These are phyloP conservation scores for Catostomus latipinnis DNA, from an alignment of 2,797 vertebrate genomes.

Conservation along the genomic window DNA sequence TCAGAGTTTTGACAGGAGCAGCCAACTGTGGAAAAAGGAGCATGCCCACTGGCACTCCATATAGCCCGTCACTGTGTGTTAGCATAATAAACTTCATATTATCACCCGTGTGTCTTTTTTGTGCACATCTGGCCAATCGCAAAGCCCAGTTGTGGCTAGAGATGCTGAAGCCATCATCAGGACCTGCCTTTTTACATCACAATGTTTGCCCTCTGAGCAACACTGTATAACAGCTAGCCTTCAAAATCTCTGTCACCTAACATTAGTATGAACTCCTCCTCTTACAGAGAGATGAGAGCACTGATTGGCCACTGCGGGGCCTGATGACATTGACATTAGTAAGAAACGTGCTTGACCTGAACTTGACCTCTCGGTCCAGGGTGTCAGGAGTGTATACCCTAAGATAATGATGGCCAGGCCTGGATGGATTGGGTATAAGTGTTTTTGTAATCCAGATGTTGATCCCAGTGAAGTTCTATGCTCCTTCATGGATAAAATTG, in stretches of 20 bases:
- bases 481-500: background rate
- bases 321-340: slow-evolving; percentile 65
- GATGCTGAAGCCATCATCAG: slow-evolving; percentile 63
- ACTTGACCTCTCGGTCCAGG: slow-evolving; percentile 59
- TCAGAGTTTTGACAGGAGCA: slow-evolving; percentile 77
- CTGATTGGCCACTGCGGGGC: slow-evolving; percentile 50
- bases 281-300: slow-evolving; percentile 35
- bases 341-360: slow-evolving; percentile 57
- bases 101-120: slow-evolving; percentile 72
- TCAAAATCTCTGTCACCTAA: slow-evolving; percentile 65
- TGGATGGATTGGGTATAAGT: no score
- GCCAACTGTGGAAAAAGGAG: slow-evolving; percentile 74
- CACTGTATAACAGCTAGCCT: slow-evolving; percentile 68
- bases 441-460: no score
- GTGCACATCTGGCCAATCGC: slow-evolving; percentile 69
- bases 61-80: slow-evolving; percentile 73
- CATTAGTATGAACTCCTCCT: slow-evolving; percentile 59
- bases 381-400: slow-evolving; percentile 8
- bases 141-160: slow-evolving; percentile 59
- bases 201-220: slow-evolving; percentile 48
- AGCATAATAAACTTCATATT: slow-evolving; percentile 70
- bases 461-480: no score
- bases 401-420: background rate
- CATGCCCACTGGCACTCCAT: slow-evolving; percentile 61
- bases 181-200: slow-evolving; percentile 69